Conservation (phyloP, 2,797 vertebrate genomes). For the Leptoclinus maculatus region DNA sequence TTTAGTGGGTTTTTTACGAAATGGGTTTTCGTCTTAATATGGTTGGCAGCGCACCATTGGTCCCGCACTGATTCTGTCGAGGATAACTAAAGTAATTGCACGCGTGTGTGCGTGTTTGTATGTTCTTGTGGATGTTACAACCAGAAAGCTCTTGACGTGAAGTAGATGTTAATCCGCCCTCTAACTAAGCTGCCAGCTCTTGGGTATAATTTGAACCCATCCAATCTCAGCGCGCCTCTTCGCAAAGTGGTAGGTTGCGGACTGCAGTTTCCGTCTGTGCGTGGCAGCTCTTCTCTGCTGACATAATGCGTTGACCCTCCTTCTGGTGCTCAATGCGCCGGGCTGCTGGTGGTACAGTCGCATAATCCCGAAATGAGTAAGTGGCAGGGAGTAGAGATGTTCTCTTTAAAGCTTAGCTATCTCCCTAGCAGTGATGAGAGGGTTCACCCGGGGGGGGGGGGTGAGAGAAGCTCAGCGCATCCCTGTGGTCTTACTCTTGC, state of each 20-base stretch:
- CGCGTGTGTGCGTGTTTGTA: conserved; percentile 26
- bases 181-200: conserved; percentile 80
- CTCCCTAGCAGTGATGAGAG: conserved; percentile 62
- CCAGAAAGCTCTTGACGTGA: conserved; percentile 74
- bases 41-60: conserved; percentile 50
- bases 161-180: conserved; percentile 82
- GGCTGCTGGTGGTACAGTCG: conserved; percentile 42
- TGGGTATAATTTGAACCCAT: conserved; percentile 79
- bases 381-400: conserved; percentile 70
- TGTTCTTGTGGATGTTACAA: conserved; percentile 66
- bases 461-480: conserved; percentile 61
- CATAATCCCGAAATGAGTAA: conserved; percentile 75
- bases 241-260: conserved; percentile 67
- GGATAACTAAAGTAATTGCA: conserved; percentile 63
- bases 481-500: conserved; percentile 54
- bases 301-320: conserved; percentile 72
- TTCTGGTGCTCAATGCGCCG: conserved; percentile 44
- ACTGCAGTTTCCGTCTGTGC: conserved; percentile 68
- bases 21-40: conserved; percentile 58
- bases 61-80: conserved; percentile 47
- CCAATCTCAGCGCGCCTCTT: conserved; percentile 74
- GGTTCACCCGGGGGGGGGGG: conserved; percentile 59
- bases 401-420: conserved; percentile 71
- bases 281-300: conserved; percentile 71
- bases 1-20: conserved; percentile 57